phyloP scores from a whole-genome alignment of 2,888 invertebrate genomes.

The Polietes domitor region DNA sequence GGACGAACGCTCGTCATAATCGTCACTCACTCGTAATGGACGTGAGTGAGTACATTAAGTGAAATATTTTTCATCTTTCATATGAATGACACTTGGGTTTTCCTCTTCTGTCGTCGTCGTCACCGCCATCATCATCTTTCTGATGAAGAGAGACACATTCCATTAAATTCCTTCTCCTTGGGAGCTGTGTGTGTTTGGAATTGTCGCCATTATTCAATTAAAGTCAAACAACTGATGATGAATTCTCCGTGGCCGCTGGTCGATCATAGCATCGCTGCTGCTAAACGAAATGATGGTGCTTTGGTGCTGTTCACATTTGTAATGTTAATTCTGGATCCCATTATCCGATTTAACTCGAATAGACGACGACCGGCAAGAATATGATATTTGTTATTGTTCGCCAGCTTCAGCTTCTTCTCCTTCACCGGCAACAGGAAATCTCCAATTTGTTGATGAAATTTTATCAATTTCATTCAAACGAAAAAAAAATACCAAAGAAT shows the following conservation, averaged over 20 bases:
- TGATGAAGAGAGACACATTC: background rate
- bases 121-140: background rate
- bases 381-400: too few species aligned
- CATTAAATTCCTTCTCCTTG: conserved; percentile 1
- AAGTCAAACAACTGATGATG: conserved; percentile 23
- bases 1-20: background rate
- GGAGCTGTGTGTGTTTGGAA: background rate
- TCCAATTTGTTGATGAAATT: conserved; percentile 18
- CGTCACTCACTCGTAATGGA: background rate
- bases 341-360: conserved; percentile 28
- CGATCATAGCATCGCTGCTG: background rate
- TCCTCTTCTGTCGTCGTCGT: background rate
- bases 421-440: conserved; percentile 1
- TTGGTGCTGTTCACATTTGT: conserved; percentile 19
- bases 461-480: background rate
- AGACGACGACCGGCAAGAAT: background rate
- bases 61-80: background rate
- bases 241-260: too few species aligned
- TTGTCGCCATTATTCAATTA: conserved; percentile 60
- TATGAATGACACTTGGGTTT: conserved; percentile 1
- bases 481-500: background rate
- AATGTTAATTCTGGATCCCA: conserved; percentile 8
- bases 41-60: conserved; percentile 3
- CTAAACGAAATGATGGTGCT: background rate
- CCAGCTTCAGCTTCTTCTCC: background rate